A percentile compares a stretch with the other conserved stretches of the same genome.
phyloP scores from a whole-genome alignment of 2,888 invertebrate genomes.

The Hypolimnas misippus region DNA sequence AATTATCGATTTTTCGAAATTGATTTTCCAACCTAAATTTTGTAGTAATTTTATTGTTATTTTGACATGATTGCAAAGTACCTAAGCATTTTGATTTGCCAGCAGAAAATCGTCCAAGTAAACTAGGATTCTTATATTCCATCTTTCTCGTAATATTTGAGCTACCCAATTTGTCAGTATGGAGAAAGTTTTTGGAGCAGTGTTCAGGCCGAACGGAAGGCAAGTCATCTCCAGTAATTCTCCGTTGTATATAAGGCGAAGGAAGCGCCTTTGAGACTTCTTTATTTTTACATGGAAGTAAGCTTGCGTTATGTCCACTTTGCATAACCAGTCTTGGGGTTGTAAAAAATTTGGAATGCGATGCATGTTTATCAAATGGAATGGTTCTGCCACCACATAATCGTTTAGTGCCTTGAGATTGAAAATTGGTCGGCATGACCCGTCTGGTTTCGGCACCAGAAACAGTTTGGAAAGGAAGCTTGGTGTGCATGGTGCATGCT shows the following conservation, averaged over 20 bases:
- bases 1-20: neutral
- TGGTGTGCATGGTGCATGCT: neutral
- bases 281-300: neutral
- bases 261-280: no score
- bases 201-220: no score
- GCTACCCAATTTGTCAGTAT: no score
- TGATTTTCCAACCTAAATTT: neutral
- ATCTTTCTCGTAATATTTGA: no score
- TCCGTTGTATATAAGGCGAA: no score
- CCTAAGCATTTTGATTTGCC: neutral
- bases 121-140: neutral
- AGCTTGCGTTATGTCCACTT: neutral
- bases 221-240: no score
- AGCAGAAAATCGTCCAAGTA: conserved; percentile 2
- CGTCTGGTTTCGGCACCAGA: neutral
- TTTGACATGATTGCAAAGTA: neutral
- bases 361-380: no score
- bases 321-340: neutral
- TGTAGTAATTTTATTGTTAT: neutral
- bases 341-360: neutral
- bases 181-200: no score
- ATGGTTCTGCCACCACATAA: neutral
- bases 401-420: neutral
- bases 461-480: neutral
- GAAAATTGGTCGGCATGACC: neutral